Evolutionary conservation across 1,140 invertebrate genomes (phyloP), one percentile per base, ranked within the genome.

Genomic region (Choristoneura fumiferana): DNA sequence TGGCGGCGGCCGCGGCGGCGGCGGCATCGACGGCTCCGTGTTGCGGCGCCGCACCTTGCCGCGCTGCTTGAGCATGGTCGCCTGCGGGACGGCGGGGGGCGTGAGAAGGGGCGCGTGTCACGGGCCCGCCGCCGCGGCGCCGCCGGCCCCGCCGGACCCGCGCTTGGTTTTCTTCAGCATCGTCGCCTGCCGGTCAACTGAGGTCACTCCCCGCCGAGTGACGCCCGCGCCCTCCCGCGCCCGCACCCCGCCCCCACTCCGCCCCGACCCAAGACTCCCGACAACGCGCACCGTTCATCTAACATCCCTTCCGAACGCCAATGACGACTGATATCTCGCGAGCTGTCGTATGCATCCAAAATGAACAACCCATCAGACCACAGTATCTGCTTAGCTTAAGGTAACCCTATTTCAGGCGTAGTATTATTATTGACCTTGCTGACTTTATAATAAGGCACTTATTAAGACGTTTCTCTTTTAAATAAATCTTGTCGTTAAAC

Each of bases 121-220:
- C 75, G 80, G 79, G 74, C 72, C 77, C 75, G 76, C 69, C 67
- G 78, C 78, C 65, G 74, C 71, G 74, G 77, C 76, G 70, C 62
- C 57, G 54, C 58, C 62, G 60, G 75, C 82, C 74, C 62, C 59
- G 58, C 79, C 76, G 69, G 81, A 79, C 92, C 96, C 97, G 92
- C 97, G 96, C 93, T 98, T 98, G 92, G 93, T 97, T 95, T 97
- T 97, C 94, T 97, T 96, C 92, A 98, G 93, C 94, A 96, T 96
- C 82, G 94, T 96, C 86, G 95, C 95, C 94, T 94, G 92, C 76
- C 73, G 72, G 72, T 78, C 80, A 81, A 75, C 54, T 69, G 67
- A 67, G 67, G 54, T 40, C 70, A 64, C 69, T 67, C n/a, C 60
- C 67, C 63, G 56, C 62, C 57, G 61, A 59, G 56, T 64, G 70